These are phyloP conservation scores for Etheostoma cragini DNA, from an alignment of 2,113 vertebrate species.

Conservation along the genomic window DNA sequence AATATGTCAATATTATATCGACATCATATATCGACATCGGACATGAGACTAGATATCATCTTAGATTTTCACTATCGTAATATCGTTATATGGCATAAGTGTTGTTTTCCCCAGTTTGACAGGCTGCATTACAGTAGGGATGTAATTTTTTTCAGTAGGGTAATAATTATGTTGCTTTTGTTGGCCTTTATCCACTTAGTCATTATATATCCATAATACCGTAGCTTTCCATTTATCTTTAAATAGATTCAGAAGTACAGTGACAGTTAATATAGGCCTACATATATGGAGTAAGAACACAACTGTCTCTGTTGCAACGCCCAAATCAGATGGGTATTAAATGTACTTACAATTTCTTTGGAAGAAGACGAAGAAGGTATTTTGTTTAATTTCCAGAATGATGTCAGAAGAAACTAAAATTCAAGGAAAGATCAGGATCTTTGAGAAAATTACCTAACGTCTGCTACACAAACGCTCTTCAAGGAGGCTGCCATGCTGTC, in stretches of 20 bases:
- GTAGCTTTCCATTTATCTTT: neutral
- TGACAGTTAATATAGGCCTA: neutral
- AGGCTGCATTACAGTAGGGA: no score
- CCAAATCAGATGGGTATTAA: neutral
- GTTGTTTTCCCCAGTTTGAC: no score
- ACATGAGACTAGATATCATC: no score
- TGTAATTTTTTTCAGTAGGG: no score
- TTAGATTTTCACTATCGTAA: no score
- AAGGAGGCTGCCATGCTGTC: conserved; percentile 72
- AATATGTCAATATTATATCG: no score
- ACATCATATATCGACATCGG: no score
- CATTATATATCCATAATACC: neutral
- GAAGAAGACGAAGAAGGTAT: neutral
- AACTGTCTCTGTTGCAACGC: neutral
- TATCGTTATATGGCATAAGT: no score
- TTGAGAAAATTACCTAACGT: neutral
- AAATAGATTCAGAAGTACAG: neutral
- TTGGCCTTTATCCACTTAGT: no score
- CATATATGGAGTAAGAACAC: neutral
- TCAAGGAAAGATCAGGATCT: neutral
- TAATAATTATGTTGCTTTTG: no score
- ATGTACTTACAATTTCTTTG: conserved; percentile 44
- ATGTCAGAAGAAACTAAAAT: neutral
- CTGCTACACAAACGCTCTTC: conserved; percentile 27
- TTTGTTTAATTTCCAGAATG: neutral